Evolutionary conservation across 1,140 invertebrate genomes (phyloP), one percentile per base, ranked within the genome.

Genomic region (Drosophila suzukii): DNA sequence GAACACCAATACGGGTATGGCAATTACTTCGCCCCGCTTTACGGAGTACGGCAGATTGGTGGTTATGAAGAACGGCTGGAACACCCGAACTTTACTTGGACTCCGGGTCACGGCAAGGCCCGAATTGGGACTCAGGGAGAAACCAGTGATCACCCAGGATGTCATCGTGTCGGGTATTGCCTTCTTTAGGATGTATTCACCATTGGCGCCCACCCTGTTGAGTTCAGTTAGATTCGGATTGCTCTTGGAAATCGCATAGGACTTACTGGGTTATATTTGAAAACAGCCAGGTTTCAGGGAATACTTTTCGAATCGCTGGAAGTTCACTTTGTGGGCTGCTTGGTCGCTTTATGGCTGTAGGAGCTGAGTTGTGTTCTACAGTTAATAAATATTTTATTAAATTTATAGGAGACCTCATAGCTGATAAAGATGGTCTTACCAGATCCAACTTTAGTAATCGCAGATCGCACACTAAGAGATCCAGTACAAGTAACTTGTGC

Each of bases 131-230:
- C 98, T 97, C 41, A 99, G 93, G 1, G 98, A 97, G 92, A 99
- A 99, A 1, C 97, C 98, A 41, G 96, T 97, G 0, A 99, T 94
- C 20, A 97, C 94, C 98, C 98, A 99, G 1, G 97, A 97, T 0
- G 97, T 98, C 12, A 99, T 97, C 0, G 97, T 97, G 74, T 97
- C 96, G 0, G 98, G 98, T 39, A 98, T 95, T 41, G 79, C 84
- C 30, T 80, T 78, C 0, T n/a, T 38, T 43, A 93, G 93, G 36
- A 93, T 93, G 7, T 63, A 12, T 34, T 51, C 74, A 5, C 46
- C 43, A 1, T 73, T 56, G 7, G 13, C 50, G 30, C 66, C 67
- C 5, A 75, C 60, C 17, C 80, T 90, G 15, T 34, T n/a, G 1
- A 3, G 5, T 2, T 30, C 0, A 4, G 17, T 41, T 30, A 34